Conservation (phyloP, 2,888 invertebrate genomes). For the Lasiommata megera region DNA sequence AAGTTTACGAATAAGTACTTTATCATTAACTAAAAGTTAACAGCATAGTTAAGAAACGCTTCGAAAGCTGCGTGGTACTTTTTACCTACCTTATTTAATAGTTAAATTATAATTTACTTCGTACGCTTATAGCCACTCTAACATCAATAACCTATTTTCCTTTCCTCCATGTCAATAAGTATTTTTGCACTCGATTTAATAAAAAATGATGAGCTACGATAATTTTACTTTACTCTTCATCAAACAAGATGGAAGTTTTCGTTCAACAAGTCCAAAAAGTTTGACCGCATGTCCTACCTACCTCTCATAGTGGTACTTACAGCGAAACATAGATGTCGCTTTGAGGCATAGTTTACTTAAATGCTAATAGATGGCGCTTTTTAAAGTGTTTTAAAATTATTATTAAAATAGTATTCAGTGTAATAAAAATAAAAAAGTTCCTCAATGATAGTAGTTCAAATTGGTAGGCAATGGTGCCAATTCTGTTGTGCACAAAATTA, state of each 20-base stretch:
- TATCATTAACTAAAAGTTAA: too few relatives aligned
- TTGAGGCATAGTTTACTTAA: neutral
- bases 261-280: slow-evolving; percentile 1
- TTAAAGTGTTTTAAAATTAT: neutral
- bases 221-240: neutral
- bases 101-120: too few relatives aligned
- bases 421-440: neutral
- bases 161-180: too few relatives aligned
- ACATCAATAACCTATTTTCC: too few relatives aligned
- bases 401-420: neutral
- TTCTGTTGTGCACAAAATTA: too few relatives aligned
- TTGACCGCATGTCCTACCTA: slow-evolving; percentile 7
- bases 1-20: too few relatives aligned
- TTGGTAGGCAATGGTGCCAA: too few relatives aligned
- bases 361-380: slow-evolving; percentile 26
- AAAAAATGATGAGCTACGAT: neutral
- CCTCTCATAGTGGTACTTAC: slow-evolving; percentile 15
- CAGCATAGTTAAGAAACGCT: too few relatives aligned
- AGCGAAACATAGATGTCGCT: slow-evolving; percentile 27
- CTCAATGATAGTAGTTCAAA: neutral
- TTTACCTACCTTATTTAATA: too few relatives aligned
- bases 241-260: slow-evolving; percentile 7
- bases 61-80: too few relatives aligned
- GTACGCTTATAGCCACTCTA: too few relatives aligned
- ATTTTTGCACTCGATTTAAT: too few relatives aligned